Conservation (phyloP, 1,140 invertebrate genomes). For the Brachionus sp. region DNA sequence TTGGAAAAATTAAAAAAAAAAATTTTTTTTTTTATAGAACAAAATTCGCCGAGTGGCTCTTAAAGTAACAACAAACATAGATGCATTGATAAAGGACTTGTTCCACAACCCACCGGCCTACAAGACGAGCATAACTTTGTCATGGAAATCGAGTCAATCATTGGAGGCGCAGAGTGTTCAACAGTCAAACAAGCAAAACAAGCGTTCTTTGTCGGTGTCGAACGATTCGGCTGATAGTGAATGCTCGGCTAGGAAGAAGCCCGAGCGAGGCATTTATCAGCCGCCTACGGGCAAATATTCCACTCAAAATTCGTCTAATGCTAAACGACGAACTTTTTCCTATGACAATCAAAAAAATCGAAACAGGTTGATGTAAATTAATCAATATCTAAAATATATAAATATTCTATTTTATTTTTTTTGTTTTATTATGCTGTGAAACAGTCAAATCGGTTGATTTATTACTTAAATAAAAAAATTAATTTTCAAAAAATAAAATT, state of each 20-base stretch:
- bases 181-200: constrained; percentile 16
- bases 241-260: constrained; percentile 39
- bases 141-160: constrained; percentile 69
- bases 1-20: not conserved
- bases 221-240: not conserved
- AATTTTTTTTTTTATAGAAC: constrained; percentile 63
- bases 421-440: not conserved
- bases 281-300: constrained; percentile 43
- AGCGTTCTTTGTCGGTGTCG: not conserved
- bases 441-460: not conserved
- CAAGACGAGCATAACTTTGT: constrained; percentile 77
- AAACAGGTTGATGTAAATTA: not conserved
- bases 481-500: not conserved
- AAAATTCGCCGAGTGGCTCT: constrained; percentile 79
- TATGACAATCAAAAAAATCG: not conserved
- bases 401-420: not conserved
- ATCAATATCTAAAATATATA: not conserved
- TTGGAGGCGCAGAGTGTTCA: constrained; percentile 55
- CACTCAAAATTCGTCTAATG: not conserved
- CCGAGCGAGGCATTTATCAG: constrained; percentile 46
- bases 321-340: not conserved
- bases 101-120: constrained; percentile 89
- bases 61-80: constrained; percentile 87
- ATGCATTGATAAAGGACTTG: constrained; percentile 84
- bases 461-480: not conserved